These are phyloP conservation scores for Actinia equina DNA, from an alignment of 64 coral and sea anemone genomes.

Conservation along the genomic window DNA sequence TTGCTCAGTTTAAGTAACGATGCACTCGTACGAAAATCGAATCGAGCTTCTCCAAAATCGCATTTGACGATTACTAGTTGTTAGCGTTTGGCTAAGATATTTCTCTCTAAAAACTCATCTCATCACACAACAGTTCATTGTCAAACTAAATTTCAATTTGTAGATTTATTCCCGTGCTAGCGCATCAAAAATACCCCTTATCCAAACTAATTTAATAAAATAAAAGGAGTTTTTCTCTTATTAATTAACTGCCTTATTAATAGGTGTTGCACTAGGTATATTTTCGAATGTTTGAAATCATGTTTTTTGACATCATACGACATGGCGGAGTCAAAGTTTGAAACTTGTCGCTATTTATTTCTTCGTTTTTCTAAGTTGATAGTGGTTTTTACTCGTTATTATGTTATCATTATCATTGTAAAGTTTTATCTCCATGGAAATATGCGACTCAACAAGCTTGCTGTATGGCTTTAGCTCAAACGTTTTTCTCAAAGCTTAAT, in stretches of 20 bases:
- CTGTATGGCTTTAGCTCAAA: background rate
- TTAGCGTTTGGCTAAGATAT: background rate
- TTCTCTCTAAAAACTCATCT: background rate
- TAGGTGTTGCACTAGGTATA: background rate
- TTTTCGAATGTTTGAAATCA: no score
- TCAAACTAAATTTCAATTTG: no score
- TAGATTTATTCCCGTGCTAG: no score
- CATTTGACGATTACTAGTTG: background rate
- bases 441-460: background rate
- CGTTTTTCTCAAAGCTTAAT: no score
- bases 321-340: background rate
- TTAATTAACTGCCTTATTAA: background rate
- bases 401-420: background rate
- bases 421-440: background rate
- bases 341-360: background rate
- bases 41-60: no score
- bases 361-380: background rate
- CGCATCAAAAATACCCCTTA: no score
- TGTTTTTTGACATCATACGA: background rate
- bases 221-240: background rate
- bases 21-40: no score
- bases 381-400: background rate
- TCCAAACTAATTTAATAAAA: no score
- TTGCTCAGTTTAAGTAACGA: no score
- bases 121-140: no score